Percentiles rank a stretch among this genome's conserved stretches.
Conservation (phyloP, 2,888 invertebrate genomes). For the Oithona nana region DNA sequence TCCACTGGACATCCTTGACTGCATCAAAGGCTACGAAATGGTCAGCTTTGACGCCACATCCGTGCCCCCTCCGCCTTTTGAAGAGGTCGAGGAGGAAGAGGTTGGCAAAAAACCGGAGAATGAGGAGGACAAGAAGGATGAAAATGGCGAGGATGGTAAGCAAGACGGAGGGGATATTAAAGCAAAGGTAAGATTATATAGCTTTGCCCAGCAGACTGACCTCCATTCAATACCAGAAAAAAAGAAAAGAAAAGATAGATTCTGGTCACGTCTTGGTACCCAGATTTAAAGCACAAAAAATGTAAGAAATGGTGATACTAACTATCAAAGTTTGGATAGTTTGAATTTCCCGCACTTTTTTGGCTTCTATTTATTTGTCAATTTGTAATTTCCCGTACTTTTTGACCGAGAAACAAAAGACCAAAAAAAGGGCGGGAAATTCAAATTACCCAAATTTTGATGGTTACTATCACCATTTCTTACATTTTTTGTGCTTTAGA, state of each 20-base stretch:
- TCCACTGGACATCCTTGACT: conserved; percentile 31
- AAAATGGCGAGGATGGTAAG: conserved; percentile 21
- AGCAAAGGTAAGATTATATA: neutral
- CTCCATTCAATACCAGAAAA: neutral
- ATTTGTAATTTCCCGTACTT: no score
- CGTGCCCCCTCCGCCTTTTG: conserved; percentile 23
- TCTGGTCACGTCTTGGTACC: conserved; percentile 16
- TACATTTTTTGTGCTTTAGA: no score
- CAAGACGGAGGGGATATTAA: neutral
- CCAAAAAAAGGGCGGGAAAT: no score
- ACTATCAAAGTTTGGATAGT: no score
- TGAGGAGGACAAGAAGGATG: conserved; percentile 20
- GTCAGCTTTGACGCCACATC: conserved; percentile 30
- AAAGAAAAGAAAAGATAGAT: conserved; percentile 19
- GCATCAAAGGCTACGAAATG: conserved; percentile 30
- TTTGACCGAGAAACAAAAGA: no score
- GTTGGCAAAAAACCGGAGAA: conserved; percentile 21
- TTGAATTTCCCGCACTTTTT: no score
- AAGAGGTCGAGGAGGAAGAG: conserved; percentile 17
- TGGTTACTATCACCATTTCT: no score
- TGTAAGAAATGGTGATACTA: no score
- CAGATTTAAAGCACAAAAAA: no score
- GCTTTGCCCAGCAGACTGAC: neutral
- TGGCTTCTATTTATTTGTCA: no score
- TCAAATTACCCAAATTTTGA: no score